These are phyloP conservation scores for Eurystomus glaucurus DNA, from an alignment of 2,797 vertebrate genomes.

Conservation along the genomic window DNA sequence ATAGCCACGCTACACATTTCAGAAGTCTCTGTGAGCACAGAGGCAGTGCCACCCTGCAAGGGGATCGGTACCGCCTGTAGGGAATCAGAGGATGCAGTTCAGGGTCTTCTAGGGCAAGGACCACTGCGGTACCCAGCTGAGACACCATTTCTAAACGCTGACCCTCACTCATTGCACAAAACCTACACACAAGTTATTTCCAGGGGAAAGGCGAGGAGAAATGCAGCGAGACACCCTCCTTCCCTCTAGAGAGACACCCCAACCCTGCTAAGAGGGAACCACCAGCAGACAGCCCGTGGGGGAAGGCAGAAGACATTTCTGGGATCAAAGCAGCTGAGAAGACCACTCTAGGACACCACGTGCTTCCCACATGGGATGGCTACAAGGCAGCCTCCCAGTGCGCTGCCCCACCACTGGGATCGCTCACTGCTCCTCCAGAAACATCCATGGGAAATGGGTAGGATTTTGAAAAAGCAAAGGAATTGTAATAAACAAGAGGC, in stretches of 20 bases:
- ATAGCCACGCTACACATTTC: background rate
- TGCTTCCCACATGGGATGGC: fast-evolving
- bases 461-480: background rate
- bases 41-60: background rate
- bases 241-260: background rate
- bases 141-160: background rate
- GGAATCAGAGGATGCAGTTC: background rate
- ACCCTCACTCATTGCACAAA: background rate
- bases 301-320: background rate
- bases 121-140: background rate
- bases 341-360: fast-evolving
- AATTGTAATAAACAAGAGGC: background rate
- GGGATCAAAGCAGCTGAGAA: background rate
- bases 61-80: no score
- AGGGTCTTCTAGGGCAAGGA: background rate
- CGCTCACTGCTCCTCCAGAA: background rate
- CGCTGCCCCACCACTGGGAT: background rate
- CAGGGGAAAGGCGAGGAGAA: background rate
- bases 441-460: background rate
- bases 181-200: background rate
- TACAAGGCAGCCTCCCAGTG: background rate
- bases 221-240: fast-evolving
- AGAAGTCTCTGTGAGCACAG: background rate
- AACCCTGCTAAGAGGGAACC: fast-evolving
- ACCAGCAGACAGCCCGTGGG: background rate